Base-by-base conservation (phyloP, 2,797 vertebrate genomes). In the Alca torda region DNA sequence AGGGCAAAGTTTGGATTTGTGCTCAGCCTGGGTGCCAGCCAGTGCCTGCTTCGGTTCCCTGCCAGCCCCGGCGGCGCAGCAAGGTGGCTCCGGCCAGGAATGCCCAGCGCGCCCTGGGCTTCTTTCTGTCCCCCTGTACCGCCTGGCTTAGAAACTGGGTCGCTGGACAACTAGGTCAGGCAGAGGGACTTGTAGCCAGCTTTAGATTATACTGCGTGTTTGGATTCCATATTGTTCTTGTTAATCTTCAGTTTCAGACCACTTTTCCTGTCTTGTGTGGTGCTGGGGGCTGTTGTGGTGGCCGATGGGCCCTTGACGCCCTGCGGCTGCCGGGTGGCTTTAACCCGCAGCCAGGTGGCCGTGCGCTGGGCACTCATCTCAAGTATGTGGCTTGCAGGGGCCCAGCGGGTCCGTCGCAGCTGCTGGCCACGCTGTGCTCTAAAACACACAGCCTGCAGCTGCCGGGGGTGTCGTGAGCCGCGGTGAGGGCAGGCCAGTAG, bases 301-400 rank as follows among this genome's bases (percentile, higher is more conserved):
- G 35, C 68, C 4, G 37, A 4, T 0, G 25, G 41, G 39, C 63
- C 28, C 48, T 39, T 7, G 4, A 28, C 3, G 6, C 72, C 72
- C 45, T 4, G 1, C 0, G 1, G 16, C 64, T 46, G 73, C 39
- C 1, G 24, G 11, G 39, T 23, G 64, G 39, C 73, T 18, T 18
- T 33, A 10, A 13, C 20, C 20, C 7, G 1, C 37, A 28, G 53
- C 26, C 24, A 60, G 63, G 73, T 33, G 63, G 31, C 45, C 14
- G 1, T 4, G 26, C 1, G 2, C 54, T 20, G 73, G 73, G 33
- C 21, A 1, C 33, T 60, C 23, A 13, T 14, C 54, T 39, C 35
- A 5, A 16, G 17, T 7, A 11, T 1, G 74, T 24, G 84, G 59
- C 50, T 41, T 25, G 12, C 6, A 4, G 54, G 21, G n/a, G 10